Conservation (phyloP, 2,888 invertebrate genomes). For the Drosophila borealis region DNA sequence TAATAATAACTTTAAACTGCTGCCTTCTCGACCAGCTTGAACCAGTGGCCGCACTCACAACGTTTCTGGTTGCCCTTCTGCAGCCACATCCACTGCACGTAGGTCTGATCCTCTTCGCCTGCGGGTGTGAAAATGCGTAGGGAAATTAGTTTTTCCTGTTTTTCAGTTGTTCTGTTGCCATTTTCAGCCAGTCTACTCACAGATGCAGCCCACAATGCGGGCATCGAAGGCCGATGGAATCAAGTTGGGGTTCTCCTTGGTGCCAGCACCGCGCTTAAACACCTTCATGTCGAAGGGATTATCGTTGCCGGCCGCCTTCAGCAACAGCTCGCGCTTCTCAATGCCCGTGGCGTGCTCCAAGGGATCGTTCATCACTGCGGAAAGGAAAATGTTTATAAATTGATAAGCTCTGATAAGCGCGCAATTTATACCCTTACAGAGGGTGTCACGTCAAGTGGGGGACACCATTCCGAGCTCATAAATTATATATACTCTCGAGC, state of each 20-base stretch:
- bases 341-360: constrained; percentile 97
- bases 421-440: not conserved
- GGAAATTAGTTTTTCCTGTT: not conserved
- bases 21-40: constrained; percentile 93
- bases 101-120: constrained; percentile 95
- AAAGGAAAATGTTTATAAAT: constrained; percentile 11
- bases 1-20: constrained; percentile 87
- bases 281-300: constrained; percentile 94
- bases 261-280: constrained; percentile 92
- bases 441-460: too few relatives aligned
- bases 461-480: too few relatives aligned
- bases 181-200: constrained; percentile 85
- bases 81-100: constrained; percentile 97
- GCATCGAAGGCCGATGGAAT: constrained; percentile 96
- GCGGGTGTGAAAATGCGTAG: constrained; percentile 17
- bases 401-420: constrained; percentile 13
- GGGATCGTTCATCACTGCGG: constrained; percentile 92
- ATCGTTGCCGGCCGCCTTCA: constrained; percentile 94
- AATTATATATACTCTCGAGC: too few relatives aligned
- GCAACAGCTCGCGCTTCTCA: constrained; percentile 95
- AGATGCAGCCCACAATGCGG: constrained; percentile 97
- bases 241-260: constrained; percentile 93
- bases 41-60: constrained; percentile 99
- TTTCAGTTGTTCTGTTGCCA: not conserved
- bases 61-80: constrained; percentile 95